These are phyloP conservation scores for Saiga tatarica DNA, from an alignment of 2,113 vertebrate genomes.

Conservation along the genomic window DNA sequence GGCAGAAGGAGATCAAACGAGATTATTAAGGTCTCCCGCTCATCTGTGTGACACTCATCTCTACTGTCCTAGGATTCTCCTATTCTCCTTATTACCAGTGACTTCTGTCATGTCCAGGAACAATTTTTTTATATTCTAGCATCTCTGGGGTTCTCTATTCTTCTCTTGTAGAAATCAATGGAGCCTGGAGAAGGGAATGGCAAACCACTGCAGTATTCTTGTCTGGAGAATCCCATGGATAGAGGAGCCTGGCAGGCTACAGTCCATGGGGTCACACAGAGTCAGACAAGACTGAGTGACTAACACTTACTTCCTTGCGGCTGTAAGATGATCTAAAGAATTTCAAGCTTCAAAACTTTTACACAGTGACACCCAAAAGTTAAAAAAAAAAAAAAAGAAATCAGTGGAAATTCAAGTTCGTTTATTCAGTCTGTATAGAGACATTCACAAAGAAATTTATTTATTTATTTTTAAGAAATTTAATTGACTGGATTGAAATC, in stretches of 20 bases:
- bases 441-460: background rate
- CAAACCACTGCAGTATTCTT: background rate
- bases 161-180: background rate
- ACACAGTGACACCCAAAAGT: background rate
- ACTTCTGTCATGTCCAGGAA: background rate
- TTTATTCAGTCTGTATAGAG: background rate
- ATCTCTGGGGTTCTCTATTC: background rate
- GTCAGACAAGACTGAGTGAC: background rate
- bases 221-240: background rate
- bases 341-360: background rate
- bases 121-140: background rate
- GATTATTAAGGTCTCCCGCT: background rate
- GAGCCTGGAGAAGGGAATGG: background rate
- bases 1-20: background rate
- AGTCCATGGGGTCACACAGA: background rate
- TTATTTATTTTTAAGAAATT: background rate
- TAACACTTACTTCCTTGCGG: background rate
- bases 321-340: background rate
- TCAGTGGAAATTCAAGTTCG: background rate
- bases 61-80: background rate
- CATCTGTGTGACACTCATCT: background rate
- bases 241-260: background rate
- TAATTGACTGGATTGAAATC: background rate
- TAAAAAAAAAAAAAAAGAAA: background rate
- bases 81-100: background rate